Evolutionary conservation across 2,888 invertebrate species (phyloP).

Genomic region (Elysia crispata): DNA sequence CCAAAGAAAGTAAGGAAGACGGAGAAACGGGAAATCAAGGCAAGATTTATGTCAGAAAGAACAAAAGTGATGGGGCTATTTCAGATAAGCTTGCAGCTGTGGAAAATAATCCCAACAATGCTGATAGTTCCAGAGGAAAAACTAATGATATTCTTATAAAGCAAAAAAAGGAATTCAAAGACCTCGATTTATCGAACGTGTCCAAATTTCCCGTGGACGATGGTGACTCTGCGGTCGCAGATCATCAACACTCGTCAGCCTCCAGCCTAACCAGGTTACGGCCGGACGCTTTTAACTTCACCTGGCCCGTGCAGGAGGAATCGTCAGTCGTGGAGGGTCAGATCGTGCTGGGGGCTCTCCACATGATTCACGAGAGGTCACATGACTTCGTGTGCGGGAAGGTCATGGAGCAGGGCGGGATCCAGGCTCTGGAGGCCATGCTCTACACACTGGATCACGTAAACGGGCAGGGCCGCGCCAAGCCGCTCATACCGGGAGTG

Average conservation of each 20-base stretch:
- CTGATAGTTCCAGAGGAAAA: too few relatives aligned
- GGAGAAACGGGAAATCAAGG: too few relatives aligned
- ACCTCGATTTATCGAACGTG: too few relatives aligned
- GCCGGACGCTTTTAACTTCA: slow-evolving; percentile 62
- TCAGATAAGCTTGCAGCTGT: too few relatives aligned
- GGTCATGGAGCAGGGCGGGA: slow-evolving; percentile 92
- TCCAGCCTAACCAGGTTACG: neutral
- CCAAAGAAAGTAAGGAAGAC: too few relatives aligned
- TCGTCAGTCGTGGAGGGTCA: slow-evolving; percentile 93
- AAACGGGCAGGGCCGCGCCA: slow-evolving; percentile 75
- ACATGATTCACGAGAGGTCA: slow-evolving; percentile 94
- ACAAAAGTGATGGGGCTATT: too few relatives aligned
- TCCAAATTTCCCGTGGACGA: too few relatives aligned
- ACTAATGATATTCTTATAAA: too few relatives aligned
- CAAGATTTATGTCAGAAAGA: too few relatives aligned
- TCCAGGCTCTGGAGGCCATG: slow-evolving; percentile 92
- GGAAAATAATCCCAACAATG: too few relatives aligned
- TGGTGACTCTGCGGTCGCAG: too few relatives aligned
- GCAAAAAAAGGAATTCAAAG: too few relatives aligned
- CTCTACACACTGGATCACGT: slow-evolving; percentile 91
- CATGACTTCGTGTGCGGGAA: slow-evolving; percentile 93
- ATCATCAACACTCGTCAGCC: neutral
- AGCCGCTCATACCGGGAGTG: slow-evolving; percentile 85
- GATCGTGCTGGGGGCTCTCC: slow-evolving; percentile 91
- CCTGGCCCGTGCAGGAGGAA: slow-evolving; percentile 73